Evolutionary conservation across 2,888 invertebrate species (phyloP), one percentile per base, ranked within the genome.

Genomic region (Epistrophella euchroma): DNA sequence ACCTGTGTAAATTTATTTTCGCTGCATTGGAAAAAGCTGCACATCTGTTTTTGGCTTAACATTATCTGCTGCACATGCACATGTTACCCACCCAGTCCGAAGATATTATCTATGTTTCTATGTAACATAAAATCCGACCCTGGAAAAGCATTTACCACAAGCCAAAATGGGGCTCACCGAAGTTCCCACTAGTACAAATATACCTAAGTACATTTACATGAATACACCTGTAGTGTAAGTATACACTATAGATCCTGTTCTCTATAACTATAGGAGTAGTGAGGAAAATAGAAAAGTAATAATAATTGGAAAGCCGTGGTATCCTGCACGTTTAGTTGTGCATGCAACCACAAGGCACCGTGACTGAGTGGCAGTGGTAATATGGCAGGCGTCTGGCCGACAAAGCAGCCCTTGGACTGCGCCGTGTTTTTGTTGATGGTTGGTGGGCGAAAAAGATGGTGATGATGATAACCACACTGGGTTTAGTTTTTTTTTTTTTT

Each of bases 221-320:
- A n/a, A 25, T 43, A 5, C 15, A 62, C 25, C 22, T 62, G 62
- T 25, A 43, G n/a, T 13, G 32, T 13, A 47, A 15, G n/a, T 47
- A 28, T 28, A 45, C 43, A 43, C 7, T 50, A 15, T 50, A 15
- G 35, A 40, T 35, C 40, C 13, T 35, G 15, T 32, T 45, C 11
- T 37, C 5, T 66, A 40, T n/a, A n/a, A n/a, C 28, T 28, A 28
- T 28, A 28, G 6, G 28, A 0, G 4, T 25, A 37, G 40, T 47
- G 40, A 66, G 50, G 37, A 78, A 83, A 83, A 78, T 73, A 64
- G 64, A 75, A 79, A 70, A 77, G 68, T 78, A 79, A 79, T 78
- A 79, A 79, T 84, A 84, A 84, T 79, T 78, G 78, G 83, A 83
- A 73, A 70, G 68, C 37, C 62, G 47, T 68, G 43, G 58, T 79